Evolutionary conservation across 2,888 invertebrate genomes (phyloP).

Genomic region (Diaperis boleti): DNA sequence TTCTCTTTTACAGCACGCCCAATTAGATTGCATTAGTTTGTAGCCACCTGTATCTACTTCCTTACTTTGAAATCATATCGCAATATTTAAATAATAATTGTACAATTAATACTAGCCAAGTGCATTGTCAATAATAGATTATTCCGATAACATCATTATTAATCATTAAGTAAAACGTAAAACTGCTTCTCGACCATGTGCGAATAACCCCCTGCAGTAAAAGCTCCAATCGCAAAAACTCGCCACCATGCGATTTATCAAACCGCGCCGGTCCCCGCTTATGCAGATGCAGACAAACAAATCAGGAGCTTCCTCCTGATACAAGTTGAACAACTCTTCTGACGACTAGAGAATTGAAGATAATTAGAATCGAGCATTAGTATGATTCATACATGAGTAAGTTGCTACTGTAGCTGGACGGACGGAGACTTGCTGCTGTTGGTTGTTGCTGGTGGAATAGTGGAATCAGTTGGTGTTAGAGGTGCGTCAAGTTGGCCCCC

Average conservation of each 20-base stretch:
- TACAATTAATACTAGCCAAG: too few relatives aligned
- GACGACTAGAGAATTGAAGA: constrained; percentile 38
- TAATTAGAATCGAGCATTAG: constrained; percentile 38
- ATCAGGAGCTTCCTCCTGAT: constrained; percentile 31
- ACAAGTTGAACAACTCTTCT: constrained; percentile 31
- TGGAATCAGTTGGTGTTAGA: too few relatives aligned
- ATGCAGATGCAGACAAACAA: constrained; percentile 30
- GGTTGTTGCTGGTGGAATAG: constrained; percentile 24
- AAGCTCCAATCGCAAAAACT: constrained; percentile 22
- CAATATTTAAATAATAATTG: too few relatives aligned
- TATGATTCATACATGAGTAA: constrained; percentile 56
- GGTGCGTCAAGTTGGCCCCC: too few relatives aligned
- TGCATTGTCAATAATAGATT: too few relatives aligned
- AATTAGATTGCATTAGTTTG: too few relatives aligned
- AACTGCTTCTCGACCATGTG: too few relatives aligned
- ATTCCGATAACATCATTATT: too few relatives aligned
- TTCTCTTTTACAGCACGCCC: too few relatives aligned
- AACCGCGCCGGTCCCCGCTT: constrained; percentile 8
- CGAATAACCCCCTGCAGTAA: constrained; percentile 3
- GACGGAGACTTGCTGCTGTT: constrained; percentile 13
- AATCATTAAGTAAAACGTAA: too few relatives aligned
- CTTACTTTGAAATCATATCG: too few relatives aligned
- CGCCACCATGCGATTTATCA: constrained; percentile 17
- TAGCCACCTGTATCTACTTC: too few relatives aligned
- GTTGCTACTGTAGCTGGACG: constrained; percentile 44